Conservation (phyloP, 2,113 vertebrate species). For the Columbina picui region DNA sequence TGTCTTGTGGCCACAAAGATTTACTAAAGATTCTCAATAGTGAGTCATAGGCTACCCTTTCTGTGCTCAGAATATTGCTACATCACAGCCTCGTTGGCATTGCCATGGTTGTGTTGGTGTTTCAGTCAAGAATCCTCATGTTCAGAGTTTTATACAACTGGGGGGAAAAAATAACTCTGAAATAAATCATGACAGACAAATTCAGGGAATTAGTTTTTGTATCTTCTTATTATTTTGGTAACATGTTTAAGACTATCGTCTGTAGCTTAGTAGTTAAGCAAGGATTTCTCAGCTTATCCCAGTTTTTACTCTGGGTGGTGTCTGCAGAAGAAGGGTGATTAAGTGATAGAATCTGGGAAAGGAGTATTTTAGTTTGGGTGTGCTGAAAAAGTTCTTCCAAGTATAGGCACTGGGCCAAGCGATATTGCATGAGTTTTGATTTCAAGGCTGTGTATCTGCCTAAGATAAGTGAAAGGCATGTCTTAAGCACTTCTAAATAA, state of each 20-base stretch:
- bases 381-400: conserved; percentile 57
- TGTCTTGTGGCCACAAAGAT: neutral
- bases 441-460: conserved; percentile 48
- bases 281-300: neutral
- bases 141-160: neutral
- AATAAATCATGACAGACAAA: neutral
- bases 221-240: neutral
- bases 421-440: conserved; percentile 43
- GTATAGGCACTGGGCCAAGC: conserved; percentile 25
- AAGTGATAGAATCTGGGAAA: conserved; percentile 43
- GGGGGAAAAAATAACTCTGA: neutral
- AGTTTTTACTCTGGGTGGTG: conserved; percentile 36
- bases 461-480: conserved; percentile 39
- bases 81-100: neutral
- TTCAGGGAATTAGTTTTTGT: neutral
- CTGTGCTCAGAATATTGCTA: neutral
- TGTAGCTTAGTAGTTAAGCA: neutral
- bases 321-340: conserved; percentile 31
- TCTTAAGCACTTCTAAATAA: conserved; percentile 62
- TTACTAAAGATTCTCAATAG: neutral
- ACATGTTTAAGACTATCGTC: neutral
- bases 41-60: neutral
- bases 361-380: conserved; percentile 30
- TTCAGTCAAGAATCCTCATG: neutral
- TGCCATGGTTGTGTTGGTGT: neutral